A percentile compares a stretch with the other conserved stretches of the same genome.
Conservation (phyloP, 2,113 vertebrate species). For the Buteo buteo region DNA sequence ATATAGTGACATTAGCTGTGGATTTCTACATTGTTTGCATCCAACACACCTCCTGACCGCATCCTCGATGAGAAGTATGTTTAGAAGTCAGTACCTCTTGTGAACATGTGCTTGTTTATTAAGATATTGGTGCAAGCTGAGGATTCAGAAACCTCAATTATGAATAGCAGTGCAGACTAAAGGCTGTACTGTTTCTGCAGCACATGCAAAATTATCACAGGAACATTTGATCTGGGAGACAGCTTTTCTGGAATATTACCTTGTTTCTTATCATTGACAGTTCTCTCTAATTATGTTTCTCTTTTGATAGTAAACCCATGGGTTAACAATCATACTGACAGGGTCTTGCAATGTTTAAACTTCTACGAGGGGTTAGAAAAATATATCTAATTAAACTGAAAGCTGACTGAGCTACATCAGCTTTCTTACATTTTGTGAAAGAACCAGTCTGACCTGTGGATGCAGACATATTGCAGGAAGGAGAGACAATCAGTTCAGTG, state of each 20-base stretch:
- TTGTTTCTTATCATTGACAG: neutral
- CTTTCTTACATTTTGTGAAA: neutral
- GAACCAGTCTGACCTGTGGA: neutral
- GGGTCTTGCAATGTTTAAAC: neutral
- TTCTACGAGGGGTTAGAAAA: neutral
- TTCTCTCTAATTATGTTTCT: neutral
- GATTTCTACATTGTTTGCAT: neutral
- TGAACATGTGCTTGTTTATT: accelerated
- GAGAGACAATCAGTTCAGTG: neutral
- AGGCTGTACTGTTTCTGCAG: neutral
- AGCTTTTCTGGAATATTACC: neutral
- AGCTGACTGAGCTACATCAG: neutral
- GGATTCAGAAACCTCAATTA: neutral
- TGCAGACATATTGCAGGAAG: neutral
- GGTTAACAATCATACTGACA: neutral
- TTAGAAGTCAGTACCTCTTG: neutral
- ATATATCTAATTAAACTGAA: neutral
- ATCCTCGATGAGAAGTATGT: accelerated
- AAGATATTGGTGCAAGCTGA: neutral
- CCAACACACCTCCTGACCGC: neutral
- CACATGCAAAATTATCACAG: neutral
- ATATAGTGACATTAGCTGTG: neutral
- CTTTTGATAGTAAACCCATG: neutral
- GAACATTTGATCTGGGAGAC: neutral
- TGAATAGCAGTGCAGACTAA: neutral